These are phyloP conservation scores for Harpagoxenus sublaevis DNA, from an alignment of 2,888 invertebrate genomes.

Conservation along the genomic window DNA sequence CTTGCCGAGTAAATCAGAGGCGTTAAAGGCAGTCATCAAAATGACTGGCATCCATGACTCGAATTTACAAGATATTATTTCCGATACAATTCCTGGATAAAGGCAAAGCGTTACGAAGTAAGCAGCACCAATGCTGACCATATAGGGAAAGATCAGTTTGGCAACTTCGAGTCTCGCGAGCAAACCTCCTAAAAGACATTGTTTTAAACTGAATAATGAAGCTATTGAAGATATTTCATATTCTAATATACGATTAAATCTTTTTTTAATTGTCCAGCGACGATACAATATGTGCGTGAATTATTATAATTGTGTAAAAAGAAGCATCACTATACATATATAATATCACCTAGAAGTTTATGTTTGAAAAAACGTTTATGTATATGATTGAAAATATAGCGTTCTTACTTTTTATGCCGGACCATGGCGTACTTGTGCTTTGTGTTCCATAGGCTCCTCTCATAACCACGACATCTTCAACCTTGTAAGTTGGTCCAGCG, in stretches of 20 bases:
- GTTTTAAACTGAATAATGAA: constrained; percentile 7
- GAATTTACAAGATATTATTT: constrained; percentile 94
- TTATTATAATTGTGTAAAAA: background rate
- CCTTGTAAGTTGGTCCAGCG: constrained; percentile 90
- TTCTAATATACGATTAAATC: background rate
- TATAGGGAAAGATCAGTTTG: constrained; percentile 95
- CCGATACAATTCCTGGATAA: constrained; percentile 96
- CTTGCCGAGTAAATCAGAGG: constrained; percentile 95
- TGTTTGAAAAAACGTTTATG: background rate
- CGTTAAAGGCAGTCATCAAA: constrained; percentile 95
- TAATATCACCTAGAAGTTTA: background rate
- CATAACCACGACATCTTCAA: constrained; percentile 92
- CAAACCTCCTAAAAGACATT: constrained; percentile 89
- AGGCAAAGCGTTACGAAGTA: constrained; percentile 96
- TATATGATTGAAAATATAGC: background rate
- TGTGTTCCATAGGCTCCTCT: constrained; percentile 86
- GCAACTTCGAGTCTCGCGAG: constrained; percentile 93
- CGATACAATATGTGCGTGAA: background rate
- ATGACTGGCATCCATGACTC: constrained; percentile 97
- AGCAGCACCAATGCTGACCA: constrained; percentile 95
- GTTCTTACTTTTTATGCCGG: constrained; percentile 87
- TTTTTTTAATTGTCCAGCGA: background rate
- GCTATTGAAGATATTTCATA: background rate
- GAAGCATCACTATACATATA: background rate
- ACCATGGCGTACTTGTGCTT: constrained; percentile 86